Evolutionary conservation across 2,113 vertebrate species (phyloP).

Genomic region (Potamarius usumacintae): DNA sequence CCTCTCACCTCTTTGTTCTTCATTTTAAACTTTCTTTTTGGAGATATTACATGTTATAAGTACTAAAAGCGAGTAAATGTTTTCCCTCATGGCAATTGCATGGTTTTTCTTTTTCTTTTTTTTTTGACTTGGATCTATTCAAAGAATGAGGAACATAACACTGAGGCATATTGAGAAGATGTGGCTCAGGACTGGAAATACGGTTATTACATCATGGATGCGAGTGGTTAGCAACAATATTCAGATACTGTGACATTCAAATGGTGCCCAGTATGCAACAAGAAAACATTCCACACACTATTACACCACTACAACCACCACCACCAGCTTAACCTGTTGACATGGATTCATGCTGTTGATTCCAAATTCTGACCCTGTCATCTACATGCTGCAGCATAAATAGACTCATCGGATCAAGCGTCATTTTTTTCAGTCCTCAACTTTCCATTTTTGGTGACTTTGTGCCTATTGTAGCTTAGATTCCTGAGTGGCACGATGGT

Average conservation of each 20-base stretch:
- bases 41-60: too few relatives aligned
- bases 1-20: too few relatives aligned
- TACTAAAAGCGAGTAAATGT: too few relatives aligned
- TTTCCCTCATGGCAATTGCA: too few relatives aligned
- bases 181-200: too few relatives aligned
- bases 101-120: too few relatives aligned
- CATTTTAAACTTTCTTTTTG: too few relatives aligned
- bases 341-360: neutral
- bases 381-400: neutral
- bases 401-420: neutral
- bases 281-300: neutral
- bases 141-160: too few relatives aligned
- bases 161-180: too few relatives aligned
- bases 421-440: neutral
- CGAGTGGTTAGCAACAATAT: neutral
- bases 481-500: too few relatives aligned
- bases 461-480: too few relatives aligned
- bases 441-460: neutral
- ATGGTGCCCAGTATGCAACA: neutral
- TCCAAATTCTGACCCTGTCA: neutral
- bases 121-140: too few relatives aligned
- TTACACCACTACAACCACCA: neutral
- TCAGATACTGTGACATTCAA: neutral
- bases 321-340: neutral
- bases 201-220: neutral